Base-by-base conservation (phyloP, 2,888 invertebrate species). In the Ariolimax columbianus region DNA sequence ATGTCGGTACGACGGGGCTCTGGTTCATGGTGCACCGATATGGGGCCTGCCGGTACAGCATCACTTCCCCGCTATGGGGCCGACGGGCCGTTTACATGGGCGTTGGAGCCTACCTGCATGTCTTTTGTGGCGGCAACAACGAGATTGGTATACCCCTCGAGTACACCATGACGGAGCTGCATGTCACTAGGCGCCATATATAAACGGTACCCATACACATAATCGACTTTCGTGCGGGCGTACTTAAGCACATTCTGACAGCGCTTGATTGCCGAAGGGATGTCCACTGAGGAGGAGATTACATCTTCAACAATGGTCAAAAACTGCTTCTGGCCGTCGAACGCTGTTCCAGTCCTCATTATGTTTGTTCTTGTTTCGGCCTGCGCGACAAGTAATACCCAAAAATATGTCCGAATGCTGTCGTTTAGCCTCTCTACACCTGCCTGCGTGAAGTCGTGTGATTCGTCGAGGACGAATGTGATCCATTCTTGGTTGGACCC, bases 161-260 rank as follows among this genome's bases (percentile, higher is more conserved):
- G 6, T n/a, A 30, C 26, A 17, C 73, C 73, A n/a, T 43, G 43
- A 11, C 70, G n/a, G 2, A 75, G 73, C 72, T 14, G 72, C 73
- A 75, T 43, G 7, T 75, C 73, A 9, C 43, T 43, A 3, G 73
- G 73, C 0, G 73, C 40, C 73, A 75, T 75, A n/a, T 75, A 75
- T n/a, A 75, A 47, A 2, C 73, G 43, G 47, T 3, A 19, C 4
- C 73, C 73, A 38, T 19, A 17, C 3, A 38, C 38, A 70, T 19
- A 70, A 38, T 70, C 70, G 1, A 70, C 36, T 38, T 75, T 47
- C 11, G n/a, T 11, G 47, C 1, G 1, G 2, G 73, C 73, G n/a
- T 75, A 11, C 19, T 43, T 1, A 1, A 75, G 30, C 4, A 43
- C 30, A 75, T 75, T 47, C 47, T 75, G 73, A 30, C 47, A 75